Evolutionary conservation across 92 coral and sea anemone genomes (phyloP), one percentile per base, ranked within the genome.

Genomic region (Actinernus sp.): DNA sequence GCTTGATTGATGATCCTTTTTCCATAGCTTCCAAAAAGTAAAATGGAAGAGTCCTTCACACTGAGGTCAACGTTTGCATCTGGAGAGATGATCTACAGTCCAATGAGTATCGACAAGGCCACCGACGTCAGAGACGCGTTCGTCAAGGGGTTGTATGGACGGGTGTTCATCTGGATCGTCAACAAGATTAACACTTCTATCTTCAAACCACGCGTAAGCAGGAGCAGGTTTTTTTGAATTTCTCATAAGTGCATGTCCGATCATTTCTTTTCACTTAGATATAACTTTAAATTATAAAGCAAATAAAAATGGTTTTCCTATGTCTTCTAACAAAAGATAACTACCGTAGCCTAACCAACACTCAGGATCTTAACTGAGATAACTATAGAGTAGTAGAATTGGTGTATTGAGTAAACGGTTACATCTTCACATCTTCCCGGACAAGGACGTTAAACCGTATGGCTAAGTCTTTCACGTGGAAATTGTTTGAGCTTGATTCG

Each of bases 81-180:
- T 7, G 98, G 98, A 13, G 98, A 93, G 79, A 75, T 90, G 57
- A 93, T 93, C 28, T 93, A 90, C 53, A 91, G 97, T 44, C 96
- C 98, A 13, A 58, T 93, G 26, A 65, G 87, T 33, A 85, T 66
- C n/a, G 89, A 70, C 25, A 73, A 76, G 38, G 92, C 98, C 3
- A 69, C 76, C n/a, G 78, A 93, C 36, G 84, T 93, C 31, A 76
- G 98, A 51, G 98, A 93, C 72, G 98, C 98, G 13, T 92, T 93
- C 49, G 98, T 90, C 20, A 93, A 93, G 65, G 98, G 98, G 65
- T 68, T 93, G 19, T 93, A 93, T 44, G 91, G 98, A 28, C 59
- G 88, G 26, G 73, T 89, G 1, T 93, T 93, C 37, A 85, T 93
- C 37, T 93, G 97, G 89, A 93, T 93, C 46, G 97, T 93, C 22